These are phyloP conservation scores for Sinohyriopsis cumingii DNA, from an alignment of 2,888 invertebrate species.

Conservation along the genomic window DNA sequence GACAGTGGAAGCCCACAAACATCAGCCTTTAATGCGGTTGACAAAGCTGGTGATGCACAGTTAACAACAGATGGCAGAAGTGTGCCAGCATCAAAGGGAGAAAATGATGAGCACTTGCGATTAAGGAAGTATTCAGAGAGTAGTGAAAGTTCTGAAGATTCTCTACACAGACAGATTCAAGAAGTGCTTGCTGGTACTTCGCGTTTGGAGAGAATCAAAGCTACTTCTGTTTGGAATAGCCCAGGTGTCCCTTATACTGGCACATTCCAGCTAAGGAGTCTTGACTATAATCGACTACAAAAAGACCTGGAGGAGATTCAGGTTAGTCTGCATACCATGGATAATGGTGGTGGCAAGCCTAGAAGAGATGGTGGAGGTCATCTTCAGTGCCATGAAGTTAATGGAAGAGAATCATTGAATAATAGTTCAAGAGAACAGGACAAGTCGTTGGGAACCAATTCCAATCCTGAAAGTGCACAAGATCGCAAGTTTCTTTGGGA, in stretches of 20 bases:
- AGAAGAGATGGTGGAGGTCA: constrained; percentile 12
- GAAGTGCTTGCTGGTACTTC: constrained; percentile 24
- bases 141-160: constrained; percentile 20
- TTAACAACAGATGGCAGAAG: too few species aligned
- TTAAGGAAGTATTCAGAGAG: constrained; percentile 13
- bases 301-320: constrained; percentile 67
- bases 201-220: constrained; percentile 21
- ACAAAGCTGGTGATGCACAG: too few species aligned
- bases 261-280: neutral
- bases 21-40: too few species aligned
- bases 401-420: constrained; percentile 10
- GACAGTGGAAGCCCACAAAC: too few species aligned
- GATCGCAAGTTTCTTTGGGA: constrained; percentile 55
- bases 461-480: constrained; percentile 30
- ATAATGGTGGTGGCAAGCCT: constrained; percentile 6
- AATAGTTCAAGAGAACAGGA: constrained; percentile 16
- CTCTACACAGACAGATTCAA: constrained; percentile 18
- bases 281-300: constrained; percentile 48
- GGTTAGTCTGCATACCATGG: constrained; percentile 44
- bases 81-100: too few species aligned
- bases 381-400: constrained; percentile 3
- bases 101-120: too few species aligned
- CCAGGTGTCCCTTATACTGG: neutral
- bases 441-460: constrained; percentile 16
- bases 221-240: neutral